phyloP scores from a whole-genome alignment of 2,888 invertebrate species.

The Dynastes grantii region DNA sequence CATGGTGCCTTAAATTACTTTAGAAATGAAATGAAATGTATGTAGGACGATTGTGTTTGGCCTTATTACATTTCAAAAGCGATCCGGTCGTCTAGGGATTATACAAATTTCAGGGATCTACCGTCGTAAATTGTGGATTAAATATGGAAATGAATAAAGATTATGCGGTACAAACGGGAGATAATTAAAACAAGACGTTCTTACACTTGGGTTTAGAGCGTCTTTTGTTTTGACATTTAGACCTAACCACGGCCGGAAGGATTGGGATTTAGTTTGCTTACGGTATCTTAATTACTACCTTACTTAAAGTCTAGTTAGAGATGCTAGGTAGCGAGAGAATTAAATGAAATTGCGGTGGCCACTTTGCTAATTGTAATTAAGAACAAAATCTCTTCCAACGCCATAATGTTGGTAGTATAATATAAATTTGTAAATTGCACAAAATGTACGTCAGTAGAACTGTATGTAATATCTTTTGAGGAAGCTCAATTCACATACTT shows the following conservation, averaged over 20 bases:
- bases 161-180: slow-evolving; percentile 30
- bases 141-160: slow-evolving; percentile 47
- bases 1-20: no score
- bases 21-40: not conserved
- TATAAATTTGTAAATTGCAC: no score
- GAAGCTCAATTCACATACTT: no score
- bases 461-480: no score
- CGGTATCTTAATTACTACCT: slow-evolving; percentile 41
- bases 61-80: slow-evolving; percentile 25
- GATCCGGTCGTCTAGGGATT: slow-evolving; percentile 12
- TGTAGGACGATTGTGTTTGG: not conserved
- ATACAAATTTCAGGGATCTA: slow-evolving; percentile 39
- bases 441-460: no score
- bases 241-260: not conserved
- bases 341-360: slow-evolving; percentile 23
- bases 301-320: slow-evolving; percentile 8
- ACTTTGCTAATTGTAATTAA: slow-evolving; percentile 32
- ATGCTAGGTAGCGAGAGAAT: slow-evolving; percentile 6
- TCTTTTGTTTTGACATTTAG: slow-evolving; percentile 11
- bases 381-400: not conserved
- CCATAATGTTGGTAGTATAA: no score
- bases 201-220: slow-evolving; percentile 5
- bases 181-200: slow-evolving; percentile 48
- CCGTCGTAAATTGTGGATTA: slow-evolving; percentile 47
- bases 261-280: not conserved